Evolutionary conservation across 2,888 invertebrate genomes (phyloP).

Genomic region (Ormyrus labotus): DNA sequence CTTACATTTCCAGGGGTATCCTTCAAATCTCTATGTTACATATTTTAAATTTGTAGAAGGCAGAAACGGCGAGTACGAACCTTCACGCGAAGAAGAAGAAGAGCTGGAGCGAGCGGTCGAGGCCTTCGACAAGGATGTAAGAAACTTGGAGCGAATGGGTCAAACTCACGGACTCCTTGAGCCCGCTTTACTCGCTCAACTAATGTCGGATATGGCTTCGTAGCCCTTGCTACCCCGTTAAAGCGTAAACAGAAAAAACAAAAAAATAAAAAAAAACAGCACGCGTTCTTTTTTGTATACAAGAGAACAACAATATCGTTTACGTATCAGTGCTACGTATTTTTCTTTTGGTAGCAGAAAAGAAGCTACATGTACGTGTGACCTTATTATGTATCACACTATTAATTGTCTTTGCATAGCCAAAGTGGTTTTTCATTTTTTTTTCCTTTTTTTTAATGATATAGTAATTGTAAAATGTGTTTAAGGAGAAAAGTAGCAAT

Average conservation of each 20-base stretch:
- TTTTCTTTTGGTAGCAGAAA: neutral
- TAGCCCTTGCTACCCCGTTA: conserved; percentile 67
- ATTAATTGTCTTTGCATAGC: conserved; percentile 37
- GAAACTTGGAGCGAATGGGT: conserved; percentile 83
- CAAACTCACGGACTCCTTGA: conserved; percentile 80
- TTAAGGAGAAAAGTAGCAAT: conserved; percentile 16
- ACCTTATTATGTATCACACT: conserved; percentile 23
- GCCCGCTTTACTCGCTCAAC: conserved; percentile 77
- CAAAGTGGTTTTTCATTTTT: conserved; percentile 43
- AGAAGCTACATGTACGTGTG: neutral
- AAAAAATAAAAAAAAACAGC: conserved; percentile 19
- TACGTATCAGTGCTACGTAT: conserved; percentile 11
- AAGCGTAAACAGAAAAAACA: conserved; percentile 1
- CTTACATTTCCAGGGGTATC: neutral
- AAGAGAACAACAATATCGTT: conserved; percentile 11
- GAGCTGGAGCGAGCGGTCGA: conserved; percentile 91
- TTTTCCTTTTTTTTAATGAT: conserved; percentile 10
- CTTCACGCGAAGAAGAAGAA: conserved; percentile 89
- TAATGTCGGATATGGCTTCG: conserved; percentile 75
- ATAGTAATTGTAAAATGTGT: conserved; percentile 32
- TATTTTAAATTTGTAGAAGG: conserved; percentile 76
- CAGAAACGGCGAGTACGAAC: conserved; percentile 84
- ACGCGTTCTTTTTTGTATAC: conserved; percentile 42
- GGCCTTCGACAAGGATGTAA: conserved; percentile 85
- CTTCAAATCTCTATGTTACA: conserved; percentile 55